Evolutionary conservation across 2,888 invertebrate genomes (phyloP).

Genomic region (Lacanobia wlatinum): DNA sequence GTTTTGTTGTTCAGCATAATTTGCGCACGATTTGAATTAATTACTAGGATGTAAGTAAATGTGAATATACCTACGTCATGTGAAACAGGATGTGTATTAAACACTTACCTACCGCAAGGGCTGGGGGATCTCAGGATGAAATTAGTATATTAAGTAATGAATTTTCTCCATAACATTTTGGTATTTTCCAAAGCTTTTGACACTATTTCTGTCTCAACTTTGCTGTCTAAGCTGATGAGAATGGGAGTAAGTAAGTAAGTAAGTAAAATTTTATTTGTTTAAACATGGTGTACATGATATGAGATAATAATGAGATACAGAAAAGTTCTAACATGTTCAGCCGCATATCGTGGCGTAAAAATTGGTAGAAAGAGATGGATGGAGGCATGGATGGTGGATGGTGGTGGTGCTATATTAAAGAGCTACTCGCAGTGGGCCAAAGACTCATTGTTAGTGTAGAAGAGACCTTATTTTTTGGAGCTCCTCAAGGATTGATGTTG

Average conservation of each 20-base stretch:
- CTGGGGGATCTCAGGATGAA: not conserved
- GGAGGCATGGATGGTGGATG: too few relatives aligned
- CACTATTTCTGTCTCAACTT: not conserved
- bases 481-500: not conserved
- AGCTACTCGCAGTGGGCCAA: not conserved
- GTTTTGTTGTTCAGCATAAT: constrained; percentile 44
- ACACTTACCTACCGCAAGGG: constrained; percentile 31
- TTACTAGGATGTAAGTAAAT: constrained; percentile 11
- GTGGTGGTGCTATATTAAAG: not conserved
- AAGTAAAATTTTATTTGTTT: too few relatives aligned
- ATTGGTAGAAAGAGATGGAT: too few relatives aligned
- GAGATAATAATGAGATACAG: too few relatives aligned
- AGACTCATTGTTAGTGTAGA: not conserved
- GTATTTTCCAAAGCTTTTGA: not conserved
- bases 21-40: constrained; percentile 23
- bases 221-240: not conserved
- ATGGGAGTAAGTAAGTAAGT: too few relatives aligned
- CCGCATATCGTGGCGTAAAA: too few relatives aligned
- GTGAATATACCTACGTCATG: not conserved
- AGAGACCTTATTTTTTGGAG: not conserved
- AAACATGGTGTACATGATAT: too few relatives aligned
- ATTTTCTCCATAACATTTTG: not conserved
- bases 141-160: not conserved
- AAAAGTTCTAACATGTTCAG: too few relatives aligned
- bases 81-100: not conserved